phyloP scores from a whole-genome alignment of 1,140 invertebrate genomes.

The Phymorhynchus buccinoides region DNA sequence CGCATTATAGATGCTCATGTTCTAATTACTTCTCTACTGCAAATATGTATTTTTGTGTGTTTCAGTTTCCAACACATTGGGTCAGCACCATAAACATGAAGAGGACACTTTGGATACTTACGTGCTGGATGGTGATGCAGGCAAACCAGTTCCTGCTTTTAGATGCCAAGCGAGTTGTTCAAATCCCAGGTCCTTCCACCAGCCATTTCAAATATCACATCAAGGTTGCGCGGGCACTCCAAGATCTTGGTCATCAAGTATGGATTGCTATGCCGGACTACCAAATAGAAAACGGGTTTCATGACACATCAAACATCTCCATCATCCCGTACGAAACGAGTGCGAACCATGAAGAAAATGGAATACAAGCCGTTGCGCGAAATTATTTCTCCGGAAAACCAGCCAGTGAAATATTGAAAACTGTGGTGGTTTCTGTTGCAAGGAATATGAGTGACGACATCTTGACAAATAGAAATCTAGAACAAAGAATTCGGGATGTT shows the following conservation, averaged over 20 bases:
- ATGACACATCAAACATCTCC: conserved; percentile 13
- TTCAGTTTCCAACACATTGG: neutral
- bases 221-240: conserved; percentile 34
- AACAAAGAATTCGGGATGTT: neutral
- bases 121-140: neutral
- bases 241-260: conserved; percentile 24
- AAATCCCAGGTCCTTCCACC: conserved; percentile 25
- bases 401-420: neutral
- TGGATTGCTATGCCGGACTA: conserved; percentile 26
- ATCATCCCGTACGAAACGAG: conserved; percentile 14
- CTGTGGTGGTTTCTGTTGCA: neutral
- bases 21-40: no score
- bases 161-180: conserved; percentile 27
- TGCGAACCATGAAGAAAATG: neutral
- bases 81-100: neutral
- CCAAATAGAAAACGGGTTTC: neutral
- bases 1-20: no score
- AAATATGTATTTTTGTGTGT: no score
- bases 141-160: neutral
- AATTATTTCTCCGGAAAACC: neutral
- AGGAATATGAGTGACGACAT: neutral
- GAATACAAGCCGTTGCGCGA: neutral
- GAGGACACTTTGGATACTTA: neutral
- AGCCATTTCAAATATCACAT: conserved; percentile 26
- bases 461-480: neutral